Percentiles rank a stretch among this genome's conserved stretches.
These are phyloP conservation scores for Drosophila rufa DNA, from an alignment of 1,140 invertebrate species.

Conservation along the genomic window DNA sequence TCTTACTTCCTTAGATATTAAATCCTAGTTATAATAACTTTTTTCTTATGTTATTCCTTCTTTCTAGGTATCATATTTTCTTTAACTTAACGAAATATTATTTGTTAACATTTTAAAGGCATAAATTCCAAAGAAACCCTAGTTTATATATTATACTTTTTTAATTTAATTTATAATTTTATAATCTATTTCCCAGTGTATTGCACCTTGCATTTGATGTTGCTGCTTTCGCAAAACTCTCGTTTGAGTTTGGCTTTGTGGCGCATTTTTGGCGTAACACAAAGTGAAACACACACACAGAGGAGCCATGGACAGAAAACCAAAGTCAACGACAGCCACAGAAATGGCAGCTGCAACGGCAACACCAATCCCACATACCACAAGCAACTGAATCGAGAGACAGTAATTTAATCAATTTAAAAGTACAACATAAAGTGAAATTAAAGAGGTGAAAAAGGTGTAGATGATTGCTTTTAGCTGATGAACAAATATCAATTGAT, in stretches of 20 bases:
- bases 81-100: too few relatives aligned
- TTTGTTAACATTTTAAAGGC: too few relatives aligned
- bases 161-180: too few relatives aligned
- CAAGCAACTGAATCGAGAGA: slow-evolving; percentile 10
- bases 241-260: slow-evolving; percentile 81
- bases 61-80: too few relatives aligned
- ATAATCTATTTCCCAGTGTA: neutral
- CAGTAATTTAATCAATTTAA: slow-evolving; percentile 35
- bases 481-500: neutral
- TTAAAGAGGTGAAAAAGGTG: neutral
- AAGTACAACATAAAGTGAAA: slow-evolving; percentile 10
- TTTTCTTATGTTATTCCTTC: neutral
- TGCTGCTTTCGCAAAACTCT: slow-evolving; percentile 44
- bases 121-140: neutral
- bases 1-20: neutral
- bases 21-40: neutral
- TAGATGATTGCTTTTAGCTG: neutral
- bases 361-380: slow-evolving; percentile 1
- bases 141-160: too few relatives aligned
- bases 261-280: slow-evolving; percentile 81
- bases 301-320: slow-evolving; percentile 35
- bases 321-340: slow-evolving; percentile 61
- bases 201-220: slow-evolving; percentile 59
- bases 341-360: slow-evolving; percentile 32
- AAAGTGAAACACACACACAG: slow-evolving; percentile 67